A percentile compares a stretch with the other conserved stretches of the same genome.
These are phyloP conservation scores for Xylophagus ater DNA, from an alignment of 2,888 invertebrate genomes.

Conservation along the genomic window DNA sequence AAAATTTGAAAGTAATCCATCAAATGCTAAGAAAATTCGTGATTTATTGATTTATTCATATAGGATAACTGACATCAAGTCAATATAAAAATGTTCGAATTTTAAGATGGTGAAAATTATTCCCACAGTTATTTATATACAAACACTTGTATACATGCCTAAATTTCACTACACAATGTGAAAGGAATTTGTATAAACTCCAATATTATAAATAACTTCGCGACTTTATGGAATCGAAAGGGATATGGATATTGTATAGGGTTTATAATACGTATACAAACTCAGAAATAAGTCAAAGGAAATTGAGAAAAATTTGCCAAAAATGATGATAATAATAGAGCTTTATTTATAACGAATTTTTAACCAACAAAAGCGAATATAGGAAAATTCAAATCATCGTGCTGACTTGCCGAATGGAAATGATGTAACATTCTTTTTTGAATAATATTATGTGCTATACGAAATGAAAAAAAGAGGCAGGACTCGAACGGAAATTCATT, in stretches of 20 bases:
- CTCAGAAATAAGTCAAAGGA: conserved; percentile 12
- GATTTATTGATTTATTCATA: conserved; percentile 18
- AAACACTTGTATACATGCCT: too few relatives aligned
- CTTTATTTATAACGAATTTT: conserved; percentile 7
- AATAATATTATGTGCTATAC: too few relatives aligned
- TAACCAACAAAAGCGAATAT: conserved; percentile 12
- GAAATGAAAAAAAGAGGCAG: too few relatives aligned
- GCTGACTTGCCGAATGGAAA: conserved; percentile 10
- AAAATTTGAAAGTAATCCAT: conserved; percentile 14
- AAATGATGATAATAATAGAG: conserved; percentile 12
- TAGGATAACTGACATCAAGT: conserved; percentile 14
- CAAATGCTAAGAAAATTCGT: conserved; percentile 15
- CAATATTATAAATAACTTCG: too few relatives aligned
- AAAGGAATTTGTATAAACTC: too few relatives aligned
- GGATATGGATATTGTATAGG: not conserved
- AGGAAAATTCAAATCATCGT: conserved; percentile 14
- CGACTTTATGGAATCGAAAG: too few relatives aligned
- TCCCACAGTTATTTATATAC: too few relatives aligned
- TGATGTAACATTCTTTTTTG: conserved; percentile 7
- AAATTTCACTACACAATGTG: too few relatives aligned
- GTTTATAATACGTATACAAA: conserved; percentile 1
- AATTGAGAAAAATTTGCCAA: conserved; percentile 17
- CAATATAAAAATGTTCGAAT: too few relatives aligned
- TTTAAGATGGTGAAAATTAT: conserved; percentile 2
- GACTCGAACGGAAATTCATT: too few relatives aligned